Evolutionary conservation across 1,140 invertebrate species (phyloP).

Genomic region (Panulirus ornatus): DNA sequence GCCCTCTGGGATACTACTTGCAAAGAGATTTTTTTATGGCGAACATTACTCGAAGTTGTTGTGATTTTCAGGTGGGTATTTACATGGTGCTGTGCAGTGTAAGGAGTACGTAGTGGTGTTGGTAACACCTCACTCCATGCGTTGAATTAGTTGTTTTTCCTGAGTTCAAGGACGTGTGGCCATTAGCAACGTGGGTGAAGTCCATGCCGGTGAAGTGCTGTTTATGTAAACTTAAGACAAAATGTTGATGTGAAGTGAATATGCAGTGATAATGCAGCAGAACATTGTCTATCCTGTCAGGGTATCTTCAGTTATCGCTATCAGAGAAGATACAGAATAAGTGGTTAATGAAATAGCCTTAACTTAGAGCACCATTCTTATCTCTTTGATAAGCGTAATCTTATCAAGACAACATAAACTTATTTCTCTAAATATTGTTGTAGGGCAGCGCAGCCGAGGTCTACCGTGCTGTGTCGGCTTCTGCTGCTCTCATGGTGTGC

Average conservation of each 20-base stretch:
- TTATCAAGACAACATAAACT: neutral
- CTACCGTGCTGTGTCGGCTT: neutral
- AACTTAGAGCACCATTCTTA: neutral
- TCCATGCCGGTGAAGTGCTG: slow-evolving; percentile 8
- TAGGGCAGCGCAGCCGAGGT: neutral
- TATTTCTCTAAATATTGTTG: neutral
- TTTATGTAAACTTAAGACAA: neutral
- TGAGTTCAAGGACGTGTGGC: neutral
- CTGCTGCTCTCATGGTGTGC: neutral
- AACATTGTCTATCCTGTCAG: neutral
- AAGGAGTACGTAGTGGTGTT: neutral
- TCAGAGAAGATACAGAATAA: neutral
- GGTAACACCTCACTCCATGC: neutral
- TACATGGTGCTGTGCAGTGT: neutral
- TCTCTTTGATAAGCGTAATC: neutral
- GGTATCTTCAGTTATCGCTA: neutral
- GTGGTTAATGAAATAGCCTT: neutral
- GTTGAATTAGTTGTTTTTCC: slow-evolving; percentile 9
- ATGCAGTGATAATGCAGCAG: neutral
- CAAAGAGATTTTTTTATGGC: neutral
- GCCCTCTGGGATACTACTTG: slow-evolving; percentile 30
- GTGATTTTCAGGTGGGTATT: slow-evolving; percentile 42
- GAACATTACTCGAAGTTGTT: neutral
- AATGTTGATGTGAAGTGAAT: neutral
- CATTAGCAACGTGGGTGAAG: slow-evolving; percentile 14